phyloP scores from a whole-genome alignment of 2,797 vertebrate genomes.

The Parotocinclus haroldoi region DNA sequence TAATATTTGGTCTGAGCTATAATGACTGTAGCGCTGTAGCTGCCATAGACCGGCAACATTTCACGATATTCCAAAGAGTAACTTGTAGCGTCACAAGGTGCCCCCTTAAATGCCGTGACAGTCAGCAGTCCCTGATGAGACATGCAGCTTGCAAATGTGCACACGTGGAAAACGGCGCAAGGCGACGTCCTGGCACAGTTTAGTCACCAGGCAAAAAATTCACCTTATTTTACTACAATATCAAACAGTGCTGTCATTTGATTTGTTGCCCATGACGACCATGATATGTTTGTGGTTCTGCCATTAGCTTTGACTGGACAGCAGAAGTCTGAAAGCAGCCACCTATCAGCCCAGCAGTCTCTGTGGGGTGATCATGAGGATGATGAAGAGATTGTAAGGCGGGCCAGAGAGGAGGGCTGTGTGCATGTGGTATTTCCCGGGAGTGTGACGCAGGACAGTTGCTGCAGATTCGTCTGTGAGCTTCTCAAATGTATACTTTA shows the following conservation, averaged over 20 bases:
- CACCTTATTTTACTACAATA: background rate
- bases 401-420: slow-evolving; percentile 59
- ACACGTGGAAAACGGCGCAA: too few relatives aligned
- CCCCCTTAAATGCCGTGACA: too few relatives aligned
- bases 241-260: too few relatives aligned
- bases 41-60: too few relatives aligned
- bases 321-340: background rate
- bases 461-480: slow-evolving; percentile 86
- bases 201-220: background rate
- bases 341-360: slow-evolving; percentile 17
- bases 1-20: too few relatives aligned
- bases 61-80: too few relatives aligned
- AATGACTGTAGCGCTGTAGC: too few relatives aligned
- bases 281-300: slow-evolving; percentile 14
- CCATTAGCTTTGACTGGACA: slow-evolving; percentile 4
- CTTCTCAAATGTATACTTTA: slow-evolving; percentile 90
- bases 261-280: background rate
- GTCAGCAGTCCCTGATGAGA: too few relatives aligned
- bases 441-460: slow-evolving; percentile 78
- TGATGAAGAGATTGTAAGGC: slow-evolving; percentile 58
- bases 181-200: too few relatives aligned
- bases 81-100: too few relatives aligned
- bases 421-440: slow-evolving; percentile 83
- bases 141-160: too few relatives aligned
- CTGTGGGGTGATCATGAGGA: slow-evolving; percentile 53